phyloP scores from a whole-genome alignment of 2,797 vertebrate genomes.

The Darevskia mixta region DNA sequence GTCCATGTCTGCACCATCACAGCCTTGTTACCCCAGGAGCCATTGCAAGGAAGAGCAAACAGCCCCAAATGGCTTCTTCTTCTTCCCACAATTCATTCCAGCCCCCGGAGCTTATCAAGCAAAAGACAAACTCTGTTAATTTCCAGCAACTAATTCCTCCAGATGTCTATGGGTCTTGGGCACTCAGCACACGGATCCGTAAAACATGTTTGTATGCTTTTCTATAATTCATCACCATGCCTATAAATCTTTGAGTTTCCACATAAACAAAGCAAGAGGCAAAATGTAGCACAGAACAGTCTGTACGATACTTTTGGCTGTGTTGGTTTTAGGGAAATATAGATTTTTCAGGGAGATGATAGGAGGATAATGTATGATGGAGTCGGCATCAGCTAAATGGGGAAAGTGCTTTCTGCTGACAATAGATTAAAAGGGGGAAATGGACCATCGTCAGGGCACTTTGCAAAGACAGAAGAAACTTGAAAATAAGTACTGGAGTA shows the following conservation, averaged over 20 bases:
- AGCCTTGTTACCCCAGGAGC: conserved; percentile 61
- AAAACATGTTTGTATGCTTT: conserved; percentile 77
- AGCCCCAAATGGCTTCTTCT: conserved; percentile 60
- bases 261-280: conserved; percentile 74
- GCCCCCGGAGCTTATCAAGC: conserved; percentile 74
- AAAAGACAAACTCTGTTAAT: conserved; percentile 76
- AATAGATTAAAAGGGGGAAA: conserved; percentile 21
- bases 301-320: conserved; percentile 45
- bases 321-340: conserved; percentile 18
- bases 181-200: conserved; percentile 69
- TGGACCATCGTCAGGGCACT: background rate
- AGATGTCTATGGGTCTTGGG: conserved; percentile 71
- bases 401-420: conserved; percentile 22
- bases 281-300: conserved; percentile 61
- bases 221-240: conserved; percentile 69
- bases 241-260: conserved; percentile 76
- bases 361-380: conserved; percentile 28
- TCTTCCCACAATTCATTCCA: conserved; percentile 70
- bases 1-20: conserved; percentile 69
- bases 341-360: conserved; percentile 24
- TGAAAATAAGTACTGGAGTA: background rate
- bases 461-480: background rate
- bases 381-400: background rate
- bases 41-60: conserved; percentile 71
- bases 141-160: conserved; percentile 80